Evolutionary conservation across 2,888 invertebrate species (phyloP).

Genomic region (Rotaria socialis): DNA sequence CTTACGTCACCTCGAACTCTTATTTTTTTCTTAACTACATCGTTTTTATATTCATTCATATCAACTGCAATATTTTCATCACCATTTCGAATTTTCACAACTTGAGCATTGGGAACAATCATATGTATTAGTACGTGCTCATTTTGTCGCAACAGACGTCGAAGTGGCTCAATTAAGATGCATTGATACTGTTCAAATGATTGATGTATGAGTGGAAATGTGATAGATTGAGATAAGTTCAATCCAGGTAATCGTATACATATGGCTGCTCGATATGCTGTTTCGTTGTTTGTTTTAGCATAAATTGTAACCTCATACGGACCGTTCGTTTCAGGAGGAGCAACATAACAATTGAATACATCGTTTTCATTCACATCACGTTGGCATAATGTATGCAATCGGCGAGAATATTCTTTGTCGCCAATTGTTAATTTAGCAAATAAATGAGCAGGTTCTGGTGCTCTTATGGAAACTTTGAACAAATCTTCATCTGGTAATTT

Average conservation of each 20-base stretch:
- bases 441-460: neutral
- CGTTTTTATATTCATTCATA: neutral
- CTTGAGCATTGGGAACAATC: neutral
- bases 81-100: neutral
- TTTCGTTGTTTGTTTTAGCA: neutral
- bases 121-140: neutral
- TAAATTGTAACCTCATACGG: neutral
- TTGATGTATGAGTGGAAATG: neutral
- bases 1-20: neutral
- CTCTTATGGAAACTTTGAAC: neutral
- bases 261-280: neutral
- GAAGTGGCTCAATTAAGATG: neutral
- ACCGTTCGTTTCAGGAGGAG: neutral
- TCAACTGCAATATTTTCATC: neutral
- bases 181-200: conserved; percentile 1
- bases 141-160: neutral
- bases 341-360: neutral
- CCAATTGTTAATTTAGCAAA: neutral
- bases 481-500: neutral
- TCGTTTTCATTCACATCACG: neutral
- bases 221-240: neutral
- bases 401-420: neutral
- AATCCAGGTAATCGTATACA: neutral
- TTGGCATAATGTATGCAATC: neutral
- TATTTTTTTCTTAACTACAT: neutral